Evolutionary conservation across 2,113 vertebrate genomes (phyloP).

Genomic region (Ahaetulla prasina): DNA sequence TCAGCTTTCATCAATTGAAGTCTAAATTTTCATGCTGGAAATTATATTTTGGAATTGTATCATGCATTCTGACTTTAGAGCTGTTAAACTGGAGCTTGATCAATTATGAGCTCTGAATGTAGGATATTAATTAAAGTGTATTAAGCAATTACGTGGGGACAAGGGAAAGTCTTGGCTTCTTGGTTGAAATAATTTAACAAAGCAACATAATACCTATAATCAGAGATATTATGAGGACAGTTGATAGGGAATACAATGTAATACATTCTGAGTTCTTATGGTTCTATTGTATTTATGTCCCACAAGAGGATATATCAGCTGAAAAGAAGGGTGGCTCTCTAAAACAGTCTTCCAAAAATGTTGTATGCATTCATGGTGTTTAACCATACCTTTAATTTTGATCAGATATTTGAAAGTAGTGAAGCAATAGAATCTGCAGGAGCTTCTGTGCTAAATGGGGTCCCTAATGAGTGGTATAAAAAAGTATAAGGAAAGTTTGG

Average conservation of each 20-base stretch:
- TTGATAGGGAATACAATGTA: background rate
- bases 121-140: background rate
- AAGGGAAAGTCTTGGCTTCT: background rate
- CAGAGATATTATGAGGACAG: background rate
- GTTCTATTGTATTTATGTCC: background rate
- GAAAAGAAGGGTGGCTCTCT: background rate
- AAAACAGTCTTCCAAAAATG: background rate
- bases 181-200: background rate
- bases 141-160: background rate
- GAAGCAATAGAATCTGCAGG: background rate
- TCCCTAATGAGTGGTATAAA: background rate
- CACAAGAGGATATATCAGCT: background rate
- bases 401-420: background rate
- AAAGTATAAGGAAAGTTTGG: background rate
- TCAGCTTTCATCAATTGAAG: background rate
- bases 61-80: background rate
- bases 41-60: background rate
- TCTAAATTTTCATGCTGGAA: background rate
- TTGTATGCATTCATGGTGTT: background rate
- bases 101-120: background rate
- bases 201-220: background rate
- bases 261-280: background rate
- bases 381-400: background rate
- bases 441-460: background rate
- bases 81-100: background rate